Base-by-base conservation (phyloP, 1,140 invertebrate species). In the Dinothrombium tinctorium region DNA sequence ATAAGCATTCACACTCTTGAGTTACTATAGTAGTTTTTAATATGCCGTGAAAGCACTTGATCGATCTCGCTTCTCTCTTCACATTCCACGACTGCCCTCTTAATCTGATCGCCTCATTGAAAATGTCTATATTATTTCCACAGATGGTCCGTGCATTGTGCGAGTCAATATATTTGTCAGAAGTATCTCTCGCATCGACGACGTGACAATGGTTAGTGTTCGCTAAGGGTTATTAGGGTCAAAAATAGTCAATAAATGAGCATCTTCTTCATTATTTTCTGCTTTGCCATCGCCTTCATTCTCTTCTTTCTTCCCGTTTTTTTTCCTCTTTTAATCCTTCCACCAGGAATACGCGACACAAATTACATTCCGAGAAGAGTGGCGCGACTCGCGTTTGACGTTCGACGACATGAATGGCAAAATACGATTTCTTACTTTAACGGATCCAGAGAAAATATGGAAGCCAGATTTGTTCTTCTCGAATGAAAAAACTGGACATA, bases 171-270 rank as follows among this genome's bases (percentile, higher is more conserved):
- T 63, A 24, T 61, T 59, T 41, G 51, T 61, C 19, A 50, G 59
- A 40, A 61, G 58, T 33, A 61, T 61, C 14, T 60, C 58, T 22
- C 57, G 62, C 46, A 63, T 61, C 29, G 59, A 61, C 45, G 59
- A 61, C 50, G 60, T 61, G n/a, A 61, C 57, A 46, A 61, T 61
- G 59, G 39, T 36, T 11, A 36, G 33, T 8, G n/a, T n/a, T n/a
- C n/a, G n/a, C n/a, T n/a, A n/a, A n/a, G n/a, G n/a, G n/a, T n/a
- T n/a, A n/a, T n/a, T n/a, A n/a, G n/a, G n/a, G n/a, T n/a, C n/a
- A n/a, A n/a, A n/a, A n/a, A n/a, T n/a, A n/a, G n/a, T n/a, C n/a
- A n/a, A n/a, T n/a, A n/a, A n/a, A n/a, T n/a, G n/a, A n/a, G n/a
- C n/a, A n/a, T n/a, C n/a, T n/a, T n/a, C n/a, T n/a, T n/a, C n/a